Conservation (phyloP, 2,113 vertebrate species). For the Petrocephalus zakoni region DNA sequence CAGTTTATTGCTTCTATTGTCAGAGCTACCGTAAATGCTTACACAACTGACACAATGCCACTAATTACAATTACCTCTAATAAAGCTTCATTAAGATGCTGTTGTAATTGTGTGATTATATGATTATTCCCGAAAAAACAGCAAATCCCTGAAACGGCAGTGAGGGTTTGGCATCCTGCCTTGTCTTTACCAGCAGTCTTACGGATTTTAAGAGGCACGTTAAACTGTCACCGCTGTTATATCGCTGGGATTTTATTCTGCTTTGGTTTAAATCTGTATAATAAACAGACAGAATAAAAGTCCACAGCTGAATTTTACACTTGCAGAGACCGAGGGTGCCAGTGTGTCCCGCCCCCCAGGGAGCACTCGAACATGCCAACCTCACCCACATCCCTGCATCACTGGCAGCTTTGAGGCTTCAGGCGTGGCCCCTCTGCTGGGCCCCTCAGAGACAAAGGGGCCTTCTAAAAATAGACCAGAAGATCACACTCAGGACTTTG, state of each 20-base stretch:
- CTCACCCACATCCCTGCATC: neutral
- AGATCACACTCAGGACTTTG: neutral
- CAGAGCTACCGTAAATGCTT: neutral
- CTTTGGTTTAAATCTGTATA: neutral
- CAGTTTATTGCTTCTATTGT: neutral
- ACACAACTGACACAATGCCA: neutral
- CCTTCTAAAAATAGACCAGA: neutral
- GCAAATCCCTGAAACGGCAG: neutral
- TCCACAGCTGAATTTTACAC: neutral
- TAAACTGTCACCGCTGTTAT: neutral
- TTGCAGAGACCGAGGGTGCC: neutral
- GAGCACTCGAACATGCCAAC: neutral
- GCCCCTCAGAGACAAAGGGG: neutral
- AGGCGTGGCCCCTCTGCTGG: neutral
- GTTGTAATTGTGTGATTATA: neutral
- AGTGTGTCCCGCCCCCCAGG: neutral
- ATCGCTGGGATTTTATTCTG: neutral
- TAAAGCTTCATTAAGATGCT: neutral
- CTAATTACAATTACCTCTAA: neutral
- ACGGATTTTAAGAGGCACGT: neutral
- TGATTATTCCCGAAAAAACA: neutral
- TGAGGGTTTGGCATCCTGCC: neutral
- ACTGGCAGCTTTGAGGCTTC: neutral
- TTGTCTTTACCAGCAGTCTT: neutral
- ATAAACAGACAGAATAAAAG: neutral